A percentile compares a stretch with the other conserved stretches of the same genome.
These are phyloP conservation scores for Hassar affinis DNA, from an alignment of 2,113 vertebrate species.

Conservation along the genomic window DNA sequence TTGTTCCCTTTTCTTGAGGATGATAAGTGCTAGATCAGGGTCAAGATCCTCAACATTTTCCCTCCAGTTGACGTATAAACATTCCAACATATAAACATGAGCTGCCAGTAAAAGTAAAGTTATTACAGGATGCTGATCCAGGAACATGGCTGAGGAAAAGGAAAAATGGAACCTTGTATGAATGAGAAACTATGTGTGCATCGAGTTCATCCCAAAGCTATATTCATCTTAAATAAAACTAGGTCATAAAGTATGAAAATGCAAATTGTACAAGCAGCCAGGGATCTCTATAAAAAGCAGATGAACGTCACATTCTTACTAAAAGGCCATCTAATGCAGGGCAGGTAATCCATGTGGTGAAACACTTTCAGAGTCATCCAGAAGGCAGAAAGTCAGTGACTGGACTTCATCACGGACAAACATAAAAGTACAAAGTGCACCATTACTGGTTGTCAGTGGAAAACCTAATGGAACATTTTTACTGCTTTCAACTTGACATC, in stretches of 20 bases:
- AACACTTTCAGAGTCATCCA: slow-evolving; percentile 14
- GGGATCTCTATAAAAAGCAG: background rate
- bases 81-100: background rate
- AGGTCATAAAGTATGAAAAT: background rate
- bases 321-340: background rate
- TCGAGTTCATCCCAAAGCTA: background rate
- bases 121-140: background rate
- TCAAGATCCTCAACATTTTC: background rate
- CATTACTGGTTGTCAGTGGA: slow-evolving; percentile 30
- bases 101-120: background rate
- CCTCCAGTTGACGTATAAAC: background rate
- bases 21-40: background rate
- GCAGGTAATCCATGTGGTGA: slow-evolving; percentile 7
- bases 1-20: background rate
- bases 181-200: background rate
- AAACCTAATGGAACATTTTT: slow-evolving; percentile 44
- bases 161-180: background rate
- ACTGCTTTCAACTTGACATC: slow-evolving; percentile 24
- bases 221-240: background rate
- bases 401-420: slow-evolving; percentile 21
- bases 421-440: slow-evolving; percentile 12
- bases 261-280: background rate
- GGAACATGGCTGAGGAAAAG: background rate
- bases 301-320: background rate
- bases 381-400: slow-evolving; percentile 12